Base-by-base conservation (phyloP, 2,113 vertebrate genomes). In the Coptodon bakossiorum region DNA sequence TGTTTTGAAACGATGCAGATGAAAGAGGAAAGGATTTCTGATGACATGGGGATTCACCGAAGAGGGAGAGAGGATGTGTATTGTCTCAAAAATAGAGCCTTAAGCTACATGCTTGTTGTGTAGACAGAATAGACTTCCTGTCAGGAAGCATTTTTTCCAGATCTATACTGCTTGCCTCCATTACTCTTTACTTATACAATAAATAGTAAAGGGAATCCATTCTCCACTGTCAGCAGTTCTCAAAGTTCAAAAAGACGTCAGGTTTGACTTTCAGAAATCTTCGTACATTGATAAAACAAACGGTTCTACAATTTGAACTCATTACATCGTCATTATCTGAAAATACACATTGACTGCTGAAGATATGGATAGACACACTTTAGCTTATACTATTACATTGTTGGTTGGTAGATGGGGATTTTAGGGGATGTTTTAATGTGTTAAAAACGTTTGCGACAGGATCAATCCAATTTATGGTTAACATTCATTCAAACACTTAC, bases 121-220 rank as follows among this genome's bases (percentile, higher is more conserved):
- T 81, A 79, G 86, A 93, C 85, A 89, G 91, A 90, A 95, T 90
- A 76, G 91, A 92, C 92, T 92, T 93, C 85, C 91, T 95, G 92
- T 88, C 93, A 93, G 85, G 82, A 76, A 91, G 91, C 43, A 82
- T 95, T 86, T 83, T 43, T 40, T 86, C 78, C 76, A 86, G 82
- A 93, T 93, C 88, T 34, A 92, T 92, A 89, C 84, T 38, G 76
- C 88, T 91, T 90, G 52, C 56, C 83, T 52, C 87, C 82, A 89
- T 95, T 88, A 86, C 83, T 82, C 80, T 91, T 92, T 84, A 84
- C 83, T 87, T 81, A 56, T 90, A 89, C 80, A 92, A 93, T 91
- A 91, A 91, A 92, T 68, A 82, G 71, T 38, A 52, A 56, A 19
- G 52, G 82, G 82, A 92, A 91, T 85, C 43, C 34, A 54, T 80